Evolutionary conservation across 1,140 invertebrate genomes (phyloP), one percentile per base, ranked within the genome.

Genomic region (Luehdorfia chinensis): DNA sequence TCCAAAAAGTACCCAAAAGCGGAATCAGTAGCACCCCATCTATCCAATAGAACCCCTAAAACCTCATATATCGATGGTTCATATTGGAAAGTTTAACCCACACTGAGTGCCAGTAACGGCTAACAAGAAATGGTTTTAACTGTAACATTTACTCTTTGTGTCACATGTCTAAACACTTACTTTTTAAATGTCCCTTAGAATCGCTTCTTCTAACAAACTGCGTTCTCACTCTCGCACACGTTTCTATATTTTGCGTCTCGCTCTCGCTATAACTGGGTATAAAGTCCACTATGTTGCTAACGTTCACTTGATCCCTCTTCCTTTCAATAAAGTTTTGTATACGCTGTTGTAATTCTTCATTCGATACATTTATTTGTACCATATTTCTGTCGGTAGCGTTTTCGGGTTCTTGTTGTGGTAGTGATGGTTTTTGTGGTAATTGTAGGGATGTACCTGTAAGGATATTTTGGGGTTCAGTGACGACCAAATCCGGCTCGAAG

Each of bases 161-260:
- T n/a, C n/a, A n/a, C n/a, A n/a, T n/a, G n/a, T n/a, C n/a, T n/a
- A n/a, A n/a, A n/a, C n/a, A 53, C 56, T 75, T 87, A 93, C 92
- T 90, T 90, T 91, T 91, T 30, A 93, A 86, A 75, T 93, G 92
- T 64, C 91, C 91, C 75, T 93, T 93, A 0, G 90, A 91, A 62
- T 91, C 92, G 25, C 84, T 84, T 39, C 89, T 87, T 49, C 51
- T 85, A 19, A 91, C 79, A 50, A 93, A 88, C 58, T 91, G 87
- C 7, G 92, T 90, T 74, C 92, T 89, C 33, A 92, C 89, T 75
- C 92, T 84, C 5, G 92, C 92, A 79, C 92, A 93, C 19, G 89
- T 89, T 50, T 84, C 83, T 34, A 87, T 87, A 55, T 83, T 80
- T 43, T 70, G 63, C n/a, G 53, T 54, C 34, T 71, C 67, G 5